Evolutionary conservation across 2,113 vertebrate species (phyloP), one percentile per base, ranked within the genome.

Genomic region (Orycteropus afer): DNA sequence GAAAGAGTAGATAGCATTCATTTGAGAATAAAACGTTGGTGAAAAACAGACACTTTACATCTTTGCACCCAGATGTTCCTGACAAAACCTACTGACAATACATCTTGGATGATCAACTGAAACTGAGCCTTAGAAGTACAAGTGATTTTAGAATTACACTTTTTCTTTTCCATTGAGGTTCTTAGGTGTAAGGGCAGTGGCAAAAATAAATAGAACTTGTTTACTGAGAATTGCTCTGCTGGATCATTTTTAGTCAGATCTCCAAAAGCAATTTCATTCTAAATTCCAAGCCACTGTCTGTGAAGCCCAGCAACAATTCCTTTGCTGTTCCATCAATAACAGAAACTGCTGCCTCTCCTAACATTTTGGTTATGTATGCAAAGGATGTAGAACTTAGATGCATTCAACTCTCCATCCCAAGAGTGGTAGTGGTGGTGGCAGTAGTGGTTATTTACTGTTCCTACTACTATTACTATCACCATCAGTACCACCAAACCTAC

Each of bases 131-230:
- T 88, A 81, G 90, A 93, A 59, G n/a, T 80, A 81, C 34, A 92
- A n/a, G 59, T 74, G 79, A 80, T 23, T 57, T 97, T 79, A 73
- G 53, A 90, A 90, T 90, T 77, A 90, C 34, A 53, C 45, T 71
- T 14, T 79, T 53, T 6, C 6, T 7, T 63, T 67, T 37, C n/a
- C n/a, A n/a, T n/a, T 20, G 59, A 78, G n/a, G 37, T 93, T 95
- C 87, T 91, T 63, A 5, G 15, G 57, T 86, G 6, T 81, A 83
- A 94, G 51, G 57, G 61, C 57, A 79, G 45, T 93, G 55, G 93
- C 22, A 94, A 89, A 95, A 94, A 96, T 91, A 91, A 97, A 88
- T 23, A 81, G 32, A 67, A 74, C 10, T 71, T 80, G 45, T 61
- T 42, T 83, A 14, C n/a, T 96, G 90, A 93, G 63, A 89, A 89